phyloP scores from a whole-genome alignment of 1,140 invertebrate species.

The Ruditapes philippinarum region DNA sequence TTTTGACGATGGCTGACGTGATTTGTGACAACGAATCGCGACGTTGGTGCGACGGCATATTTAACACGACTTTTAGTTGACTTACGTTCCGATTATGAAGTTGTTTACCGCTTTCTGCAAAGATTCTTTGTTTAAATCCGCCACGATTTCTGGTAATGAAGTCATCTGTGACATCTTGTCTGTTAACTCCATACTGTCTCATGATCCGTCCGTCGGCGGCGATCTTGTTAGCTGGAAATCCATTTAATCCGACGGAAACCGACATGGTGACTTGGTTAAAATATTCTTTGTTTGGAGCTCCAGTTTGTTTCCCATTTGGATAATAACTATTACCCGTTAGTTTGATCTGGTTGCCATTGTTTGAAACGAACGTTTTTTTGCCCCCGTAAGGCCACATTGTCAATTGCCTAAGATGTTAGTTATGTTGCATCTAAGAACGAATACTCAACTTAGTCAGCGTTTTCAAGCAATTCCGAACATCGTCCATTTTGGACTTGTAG shows the following conservation, averaged over 20 bases:
- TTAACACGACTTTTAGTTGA: slow-evolving; percentile 54
- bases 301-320: not conserved
- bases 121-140: not conserved
- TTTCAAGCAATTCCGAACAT: too few species aligned
- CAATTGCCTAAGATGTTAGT: too few species aligned
- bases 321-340: not conserved
- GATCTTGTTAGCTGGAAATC: slow-evolving; percentile 31
- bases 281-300: slow-evolving; percentile 33
- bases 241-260: slow-evolving; percentile 35
- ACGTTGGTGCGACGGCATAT: slow-evolving; percentile 5
- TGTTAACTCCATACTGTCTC: slow-evolving; percentile 22
- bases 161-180: slow-evolving; percentile 36
- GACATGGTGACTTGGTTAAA: slow-evolving; percentile 45
- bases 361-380: not conserved
- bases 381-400: slow-evolving; percentile 56
- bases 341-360: not conserved
- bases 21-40: slow-evolving; percentile 26
- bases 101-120: not conserved
- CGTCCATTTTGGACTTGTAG: too few species aligned
- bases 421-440: too few species aligned
- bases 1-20: slow-evolving; percentile 18
- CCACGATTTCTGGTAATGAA: not conserved
- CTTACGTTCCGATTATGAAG: slow-evolving; percentile 51
- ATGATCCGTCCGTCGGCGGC: slow-evolving; percentile 22
- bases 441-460: too few species aligned